Percentiles rank a stretch among this genome's conserved stretches.
Evolutionary conservation across 2,888 invertebrate genomes (phyloP).

Genomic region (Nomada hirtipes): DNA sequence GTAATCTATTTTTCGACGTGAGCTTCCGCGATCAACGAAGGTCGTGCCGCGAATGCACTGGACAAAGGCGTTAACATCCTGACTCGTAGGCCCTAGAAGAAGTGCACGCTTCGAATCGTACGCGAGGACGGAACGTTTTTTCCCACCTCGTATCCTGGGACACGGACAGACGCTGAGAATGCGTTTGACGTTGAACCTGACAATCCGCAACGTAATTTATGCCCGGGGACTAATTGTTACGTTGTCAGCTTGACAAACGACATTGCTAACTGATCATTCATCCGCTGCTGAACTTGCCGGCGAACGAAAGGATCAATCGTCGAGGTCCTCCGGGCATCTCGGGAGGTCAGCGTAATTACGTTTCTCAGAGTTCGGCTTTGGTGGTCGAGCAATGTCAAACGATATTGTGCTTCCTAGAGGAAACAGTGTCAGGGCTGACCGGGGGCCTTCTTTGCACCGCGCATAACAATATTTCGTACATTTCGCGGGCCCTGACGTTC

Average conservation of each 20-base stretch:
- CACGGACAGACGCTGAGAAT: neutral
- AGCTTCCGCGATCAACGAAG: conserved; percentile 34
- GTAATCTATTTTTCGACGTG: conserved; percentile 30
- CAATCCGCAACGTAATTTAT: neutral
- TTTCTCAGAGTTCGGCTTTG: conserved; percentile 35
- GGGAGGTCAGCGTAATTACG: conserved; percentile 32
- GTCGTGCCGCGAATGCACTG: conserved; percentile 30
- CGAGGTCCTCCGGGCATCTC: conserved; percentile 29
- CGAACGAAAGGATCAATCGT: neutral
- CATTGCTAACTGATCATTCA: conserved; percentile 30
- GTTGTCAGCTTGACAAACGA: conserved; percentile 9
- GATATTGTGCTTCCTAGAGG: conserved; percentile 61
- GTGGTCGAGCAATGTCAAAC: conserved; percentile 49
- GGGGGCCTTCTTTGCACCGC: conserved; percentile 44
- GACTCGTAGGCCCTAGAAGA: neutral
- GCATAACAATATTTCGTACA: conserved; percentile 49
- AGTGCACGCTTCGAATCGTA: neutral
- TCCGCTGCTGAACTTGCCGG: conserved; percentile 18
- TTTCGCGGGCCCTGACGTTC: conserved; percentile 9
- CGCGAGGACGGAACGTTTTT: neutral
- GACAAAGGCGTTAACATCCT: conserved; percentile 9
- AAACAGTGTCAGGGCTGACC: conserved; percentile 60
- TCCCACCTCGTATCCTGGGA: neutral
- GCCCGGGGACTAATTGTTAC: neutral
- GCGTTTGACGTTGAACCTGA: neutral